Conservation (phyloP, 2,888 invertebrate species). For the Eremobia ochroleuca region DNA sequence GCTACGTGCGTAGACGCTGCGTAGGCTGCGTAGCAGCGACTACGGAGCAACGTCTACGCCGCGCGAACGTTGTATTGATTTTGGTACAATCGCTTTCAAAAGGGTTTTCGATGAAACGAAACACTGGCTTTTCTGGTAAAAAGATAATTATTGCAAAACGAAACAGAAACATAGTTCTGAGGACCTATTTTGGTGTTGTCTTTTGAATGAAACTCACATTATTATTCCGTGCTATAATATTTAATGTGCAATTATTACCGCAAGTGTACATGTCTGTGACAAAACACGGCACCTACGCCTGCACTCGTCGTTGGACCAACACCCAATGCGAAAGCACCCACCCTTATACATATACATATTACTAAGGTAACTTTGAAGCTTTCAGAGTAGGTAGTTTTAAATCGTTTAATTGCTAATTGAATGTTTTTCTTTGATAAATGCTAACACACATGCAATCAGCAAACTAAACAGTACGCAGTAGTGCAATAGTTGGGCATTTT, state of each 20-base stretch:
- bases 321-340: neutral
- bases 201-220: neutral
- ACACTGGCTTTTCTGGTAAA: neutral
- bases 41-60: slow-evolving; percentile 15
- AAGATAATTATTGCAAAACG: neutral
- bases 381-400: neutral
- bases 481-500: neutral
- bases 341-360: neutral
- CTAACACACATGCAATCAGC: neutral
- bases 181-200: too few species aligned
- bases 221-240: neutral
- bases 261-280: neutral
- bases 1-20: neutral
- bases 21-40: slow-evolving; percentile 11
- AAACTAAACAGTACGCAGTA: neutral
- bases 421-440: slow-evolving; percentile 3
- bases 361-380: neutral
- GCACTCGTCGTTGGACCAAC: neutral
- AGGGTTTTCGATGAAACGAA: neutral
- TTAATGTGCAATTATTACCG: neutral
- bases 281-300: neutral
- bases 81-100: neutral
- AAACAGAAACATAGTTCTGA: neutral
- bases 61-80: neutral
- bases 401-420: neutral